Conservation (phyloP, 2,797 vertebrate species). For the Eulemur rubriventer region DNA sequence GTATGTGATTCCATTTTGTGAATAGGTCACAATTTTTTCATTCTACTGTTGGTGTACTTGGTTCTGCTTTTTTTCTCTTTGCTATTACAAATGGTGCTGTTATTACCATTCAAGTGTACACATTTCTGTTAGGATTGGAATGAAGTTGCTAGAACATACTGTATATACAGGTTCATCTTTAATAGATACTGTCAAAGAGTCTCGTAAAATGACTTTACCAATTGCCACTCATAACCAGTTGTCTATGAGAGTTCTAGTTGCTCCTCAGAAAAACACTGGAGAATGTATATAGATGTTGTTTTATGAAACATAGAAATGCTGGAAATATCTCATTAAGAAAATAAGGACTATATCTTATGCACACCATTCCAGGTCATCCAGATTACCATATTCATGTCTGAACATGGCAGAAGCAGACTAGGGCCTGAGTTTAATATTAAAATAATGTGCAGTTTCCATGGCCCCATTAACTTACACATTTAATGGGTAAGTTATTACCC, state of each 20-base stretch:
- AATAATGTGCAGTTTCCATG: background rate
- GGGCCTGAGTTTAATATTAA: background rate
- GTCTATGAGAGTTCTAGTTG: background rate
- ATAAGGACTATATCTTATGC: background rate
- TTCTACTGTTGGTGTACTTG: background rate
- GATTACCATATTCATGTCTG: background rate
- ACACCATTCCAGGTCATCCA: background rate
- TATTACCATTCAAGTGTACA: background rate
- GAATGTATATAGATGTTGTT: background rate
- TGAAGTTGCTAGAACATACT: background rate
- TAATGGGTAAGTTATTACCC: background rate
- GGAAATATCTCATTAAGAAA: background rate
- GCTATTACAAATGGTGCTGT: background rate
- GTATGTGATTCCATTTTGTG: background rate
- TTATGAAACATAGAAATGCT: background rate
- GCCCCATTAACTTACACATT: background rate
- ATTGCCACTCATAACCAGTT: background rate
- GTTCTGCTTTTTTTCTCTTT: background rate
- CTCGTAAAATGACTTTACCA: background rate
- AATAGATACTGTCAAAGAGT: background rate
- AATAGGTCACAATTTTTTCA: background rate
- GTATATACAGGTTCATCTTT: background rate
- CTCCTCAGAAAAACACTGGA: background rate
- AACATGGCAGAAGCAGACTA: background rate
- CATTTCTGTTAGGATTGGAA: background rate